These are phyloP conservation scores for Engraulis encrasicolus DNA, from an alignment of 2,113 vertebrate species.

Conservation along the genomic window DNA sequence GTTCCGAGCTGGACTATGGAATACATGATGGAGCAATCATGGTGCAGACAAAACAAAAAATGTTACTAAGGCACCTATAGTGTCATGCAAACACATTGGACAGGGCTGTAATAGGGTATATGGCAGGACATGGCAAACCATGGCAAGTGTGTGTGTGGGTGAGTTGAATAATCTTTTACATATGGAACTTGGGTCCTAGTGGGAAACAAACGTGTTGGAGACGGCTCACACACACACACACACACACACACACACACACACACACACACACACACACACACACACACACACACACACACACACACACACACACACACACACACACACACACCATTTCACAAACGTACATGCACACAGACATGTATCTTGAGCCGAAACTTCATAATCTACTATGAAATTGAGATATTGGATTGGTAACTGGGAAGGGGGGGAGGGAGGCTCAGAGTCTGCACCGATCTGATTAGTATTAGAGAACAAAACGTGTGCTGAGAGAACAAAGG, in stretches of 20 bases:
- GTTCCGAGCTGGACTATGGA: too few relatives aligned
- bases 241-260: conserved; percentile 20
- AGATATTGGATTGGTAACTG: neutral
- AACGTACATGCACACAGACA: conserved; percentile 13
- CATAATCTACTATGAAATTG: neutral
- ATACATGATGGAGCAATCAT: too few relatives aligned
- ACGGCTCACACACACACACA: neutral
- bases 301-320: neutral
- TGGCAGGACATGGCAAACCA: neutral
- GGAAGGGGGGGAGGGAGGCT: neutral
- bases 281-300: conserved; percentile 15
- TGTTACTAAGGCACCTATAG: too few relatives aligned
- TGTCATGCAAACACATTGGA: too few relatives aligned
- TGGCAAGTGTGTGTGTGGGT: too few relatives aligned
- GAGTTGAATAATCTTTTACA: too few relatives aligned
- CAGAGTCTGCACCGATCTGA: neutral
- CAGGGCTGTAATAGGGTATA: too few relatives aligned
- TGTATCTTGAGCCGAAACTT: neutral
- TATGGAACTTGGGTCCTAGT: too few relatives aligned
- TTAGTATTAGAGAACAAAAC: conserved; percentile 6
- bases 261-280: conserved; percentile 28
- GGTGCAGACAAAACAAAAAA: too few relatives aligned
- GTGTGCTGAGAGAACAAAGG: conserved; percentile 31
- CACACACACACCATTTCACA: too few relatives aligned
- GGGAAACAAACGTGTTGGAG: too few relatives aligned